Conservation (phyloP, 2,113 vertebrate species). For the Equus przewalskii region DNA sequence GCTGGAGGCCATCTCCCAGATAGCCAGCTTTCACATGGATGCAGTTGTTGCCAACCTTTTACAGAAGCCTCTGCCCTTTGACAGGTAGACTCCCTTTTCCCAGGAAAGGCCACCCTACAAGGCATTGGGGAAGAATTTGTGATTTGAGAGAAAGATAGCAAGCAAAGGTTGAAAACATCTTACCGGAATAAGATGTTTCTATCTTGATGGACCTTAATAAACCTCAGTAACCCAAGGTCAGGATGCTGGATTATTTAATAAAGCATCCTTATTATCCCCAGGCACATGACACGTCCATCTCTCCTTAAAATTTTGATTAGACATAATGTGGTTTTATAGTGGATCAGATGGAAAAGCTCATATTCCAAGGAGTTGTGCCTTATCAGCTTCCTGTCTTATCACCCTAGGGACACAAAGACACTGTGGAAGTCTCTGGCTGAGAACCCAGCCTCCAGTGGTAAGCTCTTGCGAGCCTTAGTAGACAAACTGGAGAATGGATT, state of each 20-base stretch:
- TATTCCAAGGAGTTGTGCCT: not conserved
- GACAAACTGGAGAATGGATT: constrained; percentile 53
- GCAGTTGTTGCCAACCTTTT: constrained; percentile 66
- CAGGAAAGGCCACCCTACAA: not conserved
- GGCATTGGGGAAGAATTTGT: not conserved
- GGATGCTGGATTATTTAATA: not conserved
- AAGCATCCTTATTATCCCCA: not conserved
- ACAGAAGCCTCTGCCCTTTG: constrained; percentile 80
- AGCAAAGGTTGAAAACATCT: not conserved
- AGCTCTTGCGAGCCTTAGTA: constrained; percentile 66
- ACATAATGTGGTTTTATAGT: not conserved
- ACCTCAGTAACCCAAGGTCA: not conserved
- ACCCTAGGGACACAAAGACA: constrained; percentile 75
- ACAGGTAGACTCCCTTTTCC: constrained; percentile 66
- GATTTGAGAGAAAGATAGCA: constrained; percentile 1
- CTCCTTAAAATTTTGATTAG: not conserved
- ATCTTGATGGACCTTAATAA: not conserved
- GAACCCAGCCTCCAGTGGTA: constrained; percentile 63
- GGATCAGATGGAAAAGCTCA: not conserved
- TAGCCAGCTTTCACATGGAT: constrained; percentile 74
- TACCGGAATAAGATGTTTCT: not conserved
- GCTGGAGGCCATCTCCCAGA: constrained; percentile 75
- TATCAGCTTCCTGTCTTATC: not conserved
- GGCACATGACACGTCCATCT: not conserved
- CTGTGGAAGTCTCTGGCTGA: constrained; percentile 79